Evolutionary conservation across 2,113 vertebrate species (phyloP), one percentile per base, ranked within the genome.

Genomic region (Paedocypris sp.): DNA sequence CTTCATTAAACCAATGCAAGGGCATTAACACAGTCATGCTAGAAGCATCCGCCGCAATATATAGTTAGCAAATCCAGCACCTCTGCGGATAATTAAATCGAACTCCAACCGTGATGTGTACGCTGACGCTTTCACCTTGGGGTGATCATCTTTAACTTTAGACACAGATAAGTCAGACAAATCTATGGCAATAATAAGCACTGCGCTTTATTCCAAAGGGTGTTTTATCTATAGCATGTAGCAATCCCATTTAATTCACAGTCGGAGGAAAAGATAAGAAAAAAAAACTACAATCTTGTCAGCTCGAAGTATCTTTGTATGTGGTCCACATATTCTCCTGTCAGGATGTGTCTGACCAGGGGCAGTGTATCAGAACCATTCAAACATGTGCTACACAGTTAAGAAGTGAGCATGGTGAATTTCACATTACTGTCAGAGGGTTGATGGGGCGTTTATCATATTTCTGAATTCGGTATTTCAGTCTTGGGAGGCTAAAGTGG

Each of bases 321-420:
- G 79, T 80, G 75, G 72, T 75, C 72, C 75, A 78, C 76, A 76
- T 82, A 80, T 85, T 84, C 81, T 79, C 82, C 77, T 79, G 82
- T 80, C 83, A 82, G 67, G 33, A 52, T 67, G 80, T 81, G 81
- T 84, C 79, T 80, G 79, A 81, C 83, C 82, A 77, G 72, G 79
- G 73, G 82, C 82, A 84, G 82, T 75, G 82, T 80, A 82, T 84
- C 80, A 83, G 81, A 84, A 84, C 76, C 75, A 63, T 67, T 79
- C 61, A 70, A 80, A 81, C 82, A 85, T 77, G 78, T 75, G 61
- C 72, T 79, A 81, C 77, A 67, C 76, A 78, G 70, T 83, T 82
- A 83, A 74, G 79, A 77, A 81, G 78, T 80, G 77, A 80, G 78
- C 75, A 69, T 79, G 81, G 79, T 79, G 78, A 70, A 82, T 79